Conservation (phyloP, 2,888 invertebrate species). For the Prenolepis imparis region DNA sequence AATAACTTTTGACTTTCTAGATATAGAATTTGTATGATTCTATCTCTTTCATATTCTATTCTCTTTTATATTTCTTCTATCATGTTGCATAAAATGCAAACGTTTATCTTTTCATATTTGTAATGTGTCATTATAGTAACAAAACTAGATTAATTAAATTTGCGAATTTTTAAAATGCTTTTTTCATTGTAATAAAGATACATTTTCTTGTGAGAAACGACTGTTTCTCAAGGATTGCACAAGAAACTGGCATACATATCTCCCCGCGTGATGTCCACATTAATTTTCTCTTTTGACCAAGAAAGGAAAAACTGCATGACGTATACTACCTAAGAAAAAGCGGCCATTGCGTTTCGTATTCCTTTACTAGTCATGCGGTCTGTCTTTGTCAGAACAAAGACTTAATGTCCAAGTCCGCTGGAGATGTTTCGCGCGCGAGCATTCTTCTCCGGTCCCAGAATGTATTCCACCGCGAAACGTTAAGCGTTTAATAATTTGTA, state of each 20-base stretch:
- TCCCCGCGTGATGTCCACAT: constrained; percentile 15
- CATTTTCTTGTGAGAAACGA: not conserved
- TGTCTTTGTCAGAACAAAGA: constrained; percentile 38
- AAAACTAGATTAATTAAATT: not conserved
- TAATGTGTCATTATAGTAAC: not conserved
- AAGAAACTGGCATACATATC: constrained; percentile 34
- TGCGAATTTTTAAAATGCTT: not conserved
- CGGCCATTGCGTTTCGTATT: constrained; percentile 22
- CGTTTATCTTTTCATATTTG: not conserved
- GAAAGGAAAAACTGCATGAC: constrained; percentile 3
- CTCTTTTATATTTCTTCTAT: not conserved
- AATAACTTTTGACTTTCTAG: not conserved
- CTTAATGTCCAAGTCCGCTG: constrained; percentile 26
- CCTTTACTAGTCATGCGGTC: constrained; percentile 13
- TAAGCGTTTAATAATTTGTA: constrained; percentile 54
- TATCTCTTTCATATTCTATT: not conserved
- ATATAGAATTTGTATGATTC: not conserved
- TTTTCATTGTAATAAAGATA: not conserved
- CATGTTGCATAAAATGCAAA: not conserved
- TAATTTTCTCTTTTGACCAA: constrained; percentile 39
- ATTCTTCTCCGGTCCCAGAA: constrained; percentile 6
- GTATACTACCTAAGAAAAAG: constrained; percentile 30
- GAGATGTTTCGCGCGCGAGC: not conserved
- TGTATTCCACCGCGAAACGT: constrained; percentile 11
- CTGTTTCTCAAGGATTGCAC: not conserved